A percentile compares a stretch with the other conserved stretches of the same genome.
These are phyloP conservation scores for Epistrophella euchroma DNA, from an alignment of 2,888 invertebrate genomes.

Conservation along the genomic window DNA sequence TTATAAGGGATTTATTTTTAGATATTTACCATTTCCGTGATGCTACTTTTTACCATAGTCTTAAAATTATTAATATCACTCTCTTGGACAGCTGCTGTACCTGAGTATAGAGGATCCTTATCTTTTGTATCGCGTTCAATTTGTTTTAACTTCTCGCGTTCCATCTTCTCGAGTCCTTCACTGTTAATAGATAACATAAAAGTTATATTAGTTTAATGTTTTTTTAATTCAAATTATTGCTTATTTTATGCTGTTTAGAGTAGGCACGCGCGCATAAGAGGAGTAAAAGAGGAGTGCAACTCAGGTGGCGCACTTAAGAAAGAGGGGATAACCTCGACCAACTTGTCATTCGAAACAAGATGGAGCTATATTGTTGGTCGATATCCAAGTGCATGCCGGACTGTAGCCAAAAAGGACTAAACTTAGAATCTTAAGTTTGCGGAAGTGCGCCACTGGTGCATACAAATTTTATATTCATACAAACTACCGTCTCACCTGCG, in stretches of 20 bases:
- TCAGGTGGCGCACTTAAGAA: too few species aligned
- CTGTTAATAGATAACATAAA: constrained; percentile 74
- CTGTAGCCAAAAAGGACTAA: too few species aligned
- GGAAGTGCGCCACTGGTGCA: too few species aligned
- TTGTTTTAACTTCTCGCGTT: constrained; percentile 94
- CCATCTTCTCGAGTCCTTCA: constrained; percentile 98
- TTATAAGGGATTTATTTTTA: constrained; percentile 19
- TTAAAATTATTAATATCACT: constrained; percentile 74
- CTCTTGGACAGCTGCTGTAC: constrained; percentile 77
- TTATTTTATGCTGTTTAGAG: neutral
- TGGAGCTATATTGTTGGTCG: too few species aligned
- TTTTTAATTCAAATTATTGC: neutral
- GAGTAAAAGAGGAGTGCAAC: too few species aligned
- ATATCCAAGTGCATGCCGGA: too few species aligned
- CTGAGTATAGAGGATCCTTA: constrained; percentile 61
- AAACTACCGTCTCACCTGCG: too few species aligned
- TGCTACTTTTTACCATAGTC: constrained; percentile 71
- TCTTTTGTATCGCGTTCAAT: constrained; percentile 88
- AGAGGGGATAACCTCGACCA: too few species aligned
- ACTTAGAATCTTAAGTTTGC: too few species aligned
- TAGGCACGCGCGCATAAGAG: too few species aligned
- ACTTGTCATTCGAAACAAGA: too few species aligned
- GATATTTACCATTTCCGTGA: constrained; percentile 73
- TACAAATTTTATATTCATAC: too few species aligned
- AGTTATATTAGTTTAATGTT: neutral